Evolutionary conservation across 1,140 invertebrate species (phyloP).

Genomic region (Drosophila nigromelanica): DNA sequence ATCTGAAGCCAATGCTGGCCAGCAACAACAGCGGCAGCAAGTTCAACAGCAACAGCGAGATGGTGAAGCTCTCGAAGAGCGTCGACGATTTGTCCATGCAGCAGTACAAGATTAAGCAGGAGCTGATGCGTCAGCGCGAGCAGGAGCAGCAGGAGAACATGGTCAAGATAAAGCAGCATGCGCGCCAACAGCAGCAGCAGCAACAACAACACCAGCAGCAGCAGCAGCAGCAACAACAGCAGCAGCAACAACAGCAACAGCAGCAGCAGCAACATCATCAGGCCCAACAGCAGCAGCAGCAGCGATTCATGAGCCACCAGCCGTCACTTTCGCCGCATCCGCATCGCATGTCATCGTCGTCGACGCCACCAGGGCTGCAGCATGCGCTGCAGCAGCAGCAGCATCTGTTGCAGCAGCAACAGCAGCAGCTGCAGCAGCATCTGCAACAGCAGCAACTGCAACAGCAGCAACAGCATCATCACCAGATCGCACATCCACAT

Average conservation of each 20-base stretch:
- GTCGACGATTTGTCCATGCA: conserved; percentile 78
- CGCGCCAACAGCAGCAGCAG: conserved; percentile 72
- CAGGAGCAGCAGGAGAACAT: conserved; percentile 80
- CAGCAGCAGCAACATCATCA: conserved; percentile 62
- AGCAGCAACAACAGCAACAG: conserved; percentile 67
- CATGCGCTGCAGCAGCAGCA: conserved; percentile 72
- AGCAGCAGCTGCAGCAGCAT: conserved; percentile 35
- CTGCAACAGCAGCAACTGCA: conserved; percentile 54
- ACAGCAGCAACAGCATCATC: conserved; percentile 63
- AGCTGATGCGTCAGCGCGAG: conserved; percentile 69
- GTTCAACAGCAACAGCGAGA: conserved; percentile 75
- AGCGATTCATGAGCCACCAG: conserved; percentile 62
- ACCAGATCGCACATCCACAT: conserved; percentile 67
- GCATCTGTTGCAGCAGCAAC: conserved; percentile 49
- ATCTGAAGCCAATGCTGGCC: conserved; percentile 75
- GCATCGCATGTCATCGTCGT: conserved; percentile 61
- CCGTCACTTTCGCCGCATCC: conserved; percentile 68
- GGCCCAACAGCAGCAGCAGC: conserved; percentile 54
- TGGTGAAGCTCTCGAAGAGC: conserved; percentile 79
- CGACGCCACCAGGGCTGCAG: conserved; percentile 70
- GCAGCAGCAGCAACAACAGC: conserved; percentile 67
- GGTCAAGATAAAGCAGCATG: conserved; percentile 77
- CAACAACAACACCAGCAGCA: conserved; percentile 68
- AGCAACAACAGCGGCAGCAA: conserved; percentile 62
- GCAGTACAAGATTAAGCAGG: conserved; percentile 73